phyloP scores from a whole-genome alignment of 2,113 vertebrate species.

The Myodes glareolus region DNA sequence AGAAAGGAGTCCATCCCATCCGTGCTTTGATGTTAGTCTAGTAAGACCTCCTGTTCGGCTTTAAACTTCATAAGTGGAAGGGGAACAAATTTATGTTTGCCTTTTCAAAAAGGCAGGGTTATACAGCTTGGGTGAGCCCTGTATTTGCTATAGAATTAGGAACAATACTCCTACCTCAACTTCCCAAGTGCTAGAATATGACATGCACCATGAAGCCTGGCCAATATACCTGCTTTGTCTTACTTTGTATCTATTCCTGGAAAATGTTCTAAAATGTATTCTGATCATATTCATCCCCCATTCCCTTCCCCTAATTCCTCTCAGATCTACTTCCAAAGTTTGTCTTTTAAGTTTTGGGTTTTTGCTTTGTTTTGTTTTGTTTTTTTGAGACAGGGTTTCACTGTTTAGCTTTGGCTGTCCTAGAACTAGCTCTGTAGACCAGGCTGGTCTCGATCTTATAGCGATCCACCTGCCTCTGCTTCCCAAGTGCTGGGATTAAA shows the following conservation, averaged over 20 bases:
- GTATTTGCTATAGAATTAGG: not conserved
- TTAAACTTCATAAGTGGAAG: not conserved
- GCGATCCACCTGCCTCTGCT: no score
- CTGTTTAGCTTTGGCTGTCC: no score
- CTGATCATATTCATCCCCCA: not conserved
- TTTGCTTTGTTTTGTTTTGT: no score
- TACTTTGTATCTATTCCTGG: not conserved
- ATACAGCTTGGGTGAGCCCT: not conserved
- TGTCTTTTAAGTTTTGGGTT: not conserved
- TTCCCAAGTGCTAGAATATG: not conserved
- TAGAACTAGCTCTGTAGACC: no score
- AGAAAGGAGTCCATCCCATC: not conserved
- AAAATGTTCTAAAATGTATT: not conserved
- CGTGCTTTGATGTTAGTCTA: not conserved
- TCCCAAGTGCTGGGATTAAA: no score
- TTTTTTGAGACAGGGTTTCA: no score
- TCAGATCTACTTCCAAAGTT: not conserved
- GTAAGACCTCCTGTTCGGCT: not conserved
- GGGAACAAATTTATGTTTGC: not conserved
- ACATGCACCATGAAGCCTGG: not conserved
- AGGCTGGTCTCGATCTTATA: no score
- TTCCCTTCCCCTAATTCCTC: not conserved
- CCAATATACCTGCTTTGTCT: not conserved
- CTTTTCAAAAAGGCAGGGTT: not conserved
- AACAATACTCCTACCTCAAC: not conserved